A percentile compares a stretch with the other conserved stretches of the same genome.
Evolutionary conservation across 2,888 invertebrate species (phyloP).

Genomic region (Panorpa germanica): DNA sequence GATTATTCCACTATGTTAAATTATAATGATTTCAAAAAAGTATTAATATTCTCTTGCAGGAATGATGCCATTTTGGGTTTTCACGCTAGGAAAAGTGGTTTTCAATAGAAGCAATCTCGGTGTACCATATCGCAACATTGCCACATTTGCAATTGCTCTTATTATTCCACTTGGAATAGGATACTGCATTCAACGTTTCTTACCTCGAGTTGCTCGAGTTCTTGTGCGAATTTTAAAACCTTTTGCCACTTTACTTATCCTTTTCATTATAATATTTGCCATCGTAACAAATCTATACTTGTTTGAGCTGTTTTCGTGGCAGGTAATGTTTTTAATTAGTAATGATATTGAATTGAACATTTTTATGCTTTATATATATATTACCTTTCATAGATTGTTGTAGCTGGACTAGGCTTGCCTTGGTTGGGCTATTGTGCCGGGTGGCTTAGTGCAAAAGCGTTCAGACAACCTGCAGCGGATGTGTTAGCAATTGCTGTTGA

Average conservation of each 20-base stretch:
- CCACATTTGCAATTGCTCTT: conserved; percentile 51
- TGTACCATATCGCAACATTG: conserved; percentile 65
- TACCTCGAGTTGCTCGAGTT: conserved; percentile 44
- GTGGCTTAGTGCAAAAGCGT: conserved; percentile 36
- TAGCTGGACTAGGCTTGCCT: conserved; percentile 64
- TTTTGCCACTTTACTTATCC: conserved; percentile 55
- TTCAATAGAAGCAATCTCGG: conserved; percentile 49
- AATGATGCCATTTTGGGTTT: conserved; percentile 82
- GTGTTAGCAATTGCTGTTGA: conserved; percentile 80
- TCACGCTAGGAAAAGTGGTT: conserved; percentile 62
- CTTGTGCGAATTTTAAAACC: conserved; percentile 71
- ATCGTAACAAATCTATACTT: conserved; percentile 78
- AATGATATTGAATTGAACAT: conserved; percentile 1
- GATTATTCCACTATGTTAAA: conserved; percentile 5
- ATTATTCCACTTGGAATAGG: conserved; percentile 57
- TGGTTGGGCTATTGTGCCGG: conserved; percentile 65
- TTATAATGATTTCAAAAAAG: conserved; percentile 5
- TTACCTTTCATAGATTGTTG: conserved; percentile 38
- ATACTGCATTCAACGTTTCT: conserved; percentile 40
- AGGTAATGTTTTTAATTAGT: conserved; percentile 28
- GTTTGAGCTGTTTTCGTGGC: conserved; percentile 74
- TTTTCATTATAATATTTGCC: conserved; percentile 75
- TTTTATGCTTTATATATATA: conserved; percentile 3
- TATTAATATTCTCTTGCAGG: conserved; percentile 25
- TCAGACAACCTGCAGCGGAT: conserved; percentile 43